phyloP scores from a whole-genome alignment of 2,888 invertebrate species.

The Theristus sp. region DNA sequence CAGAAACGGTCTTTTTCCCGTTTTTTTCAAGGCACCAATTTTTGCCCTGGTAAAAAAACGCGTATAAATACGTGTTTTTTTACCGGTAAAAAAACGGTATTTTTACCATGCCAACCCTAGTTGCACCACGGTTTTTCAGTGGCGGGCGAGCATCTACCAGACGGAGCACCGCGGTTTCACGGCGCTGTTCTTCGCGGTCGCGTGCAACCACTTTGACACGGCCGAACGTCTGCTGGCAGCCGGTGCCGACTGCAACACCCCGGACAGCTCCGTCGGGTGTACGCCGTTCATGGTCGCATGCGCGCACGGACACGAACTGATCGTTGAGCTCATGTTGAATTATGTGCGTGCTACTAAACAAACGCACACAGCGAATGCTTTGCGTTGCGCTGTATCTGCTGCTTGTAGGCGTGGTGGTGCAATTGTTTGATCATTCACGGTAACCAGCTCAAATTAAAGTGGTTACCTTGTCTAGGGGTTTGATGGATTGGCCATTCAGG shows the following conservation, averaged over 20 bases:
- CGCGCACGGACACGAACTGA: background rate
- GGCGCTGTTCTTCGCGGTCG: constrained; percentile 12
- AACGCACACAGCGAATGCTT: background rate
- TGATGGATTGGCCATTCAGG: no score
- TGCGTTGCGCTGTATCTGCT: no score
- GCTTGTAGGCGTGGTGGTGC: no score
- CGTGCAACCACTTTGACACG: constrained; percentile 8
- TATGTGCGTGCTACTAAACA: background rate
- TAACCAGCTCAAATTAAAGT: background rate
- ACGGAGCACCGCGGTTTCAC: constrained; percentile 29
- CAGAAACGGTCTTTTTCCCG: background rate
- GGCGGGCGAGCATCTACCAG: constrained; percentile 30
- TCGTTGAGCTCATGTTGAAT: background rate
- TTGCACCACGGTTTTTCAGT: no score
- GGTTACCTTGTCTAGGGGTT: background rate
- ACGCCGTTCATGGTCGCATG: constrained; percentile 2
- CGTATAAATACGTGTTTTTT: no score
- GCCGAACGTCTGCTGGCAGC: constrained; percentile 15
- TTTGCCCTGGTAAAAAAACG: no score
- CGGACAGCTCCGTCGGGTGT: constrained; percentile 21
- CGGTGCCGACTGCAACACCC: constrained; percentile 10
- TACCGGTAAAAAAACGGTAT: no score
- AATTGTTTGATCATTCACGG: no score
- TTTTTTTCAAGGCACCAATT: background rate
- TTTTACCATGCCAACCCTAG: no score